Evolutionary conservation across 2,113 vertebrate species (phyloP).

Genomic region (Marmota monax): DNA sequence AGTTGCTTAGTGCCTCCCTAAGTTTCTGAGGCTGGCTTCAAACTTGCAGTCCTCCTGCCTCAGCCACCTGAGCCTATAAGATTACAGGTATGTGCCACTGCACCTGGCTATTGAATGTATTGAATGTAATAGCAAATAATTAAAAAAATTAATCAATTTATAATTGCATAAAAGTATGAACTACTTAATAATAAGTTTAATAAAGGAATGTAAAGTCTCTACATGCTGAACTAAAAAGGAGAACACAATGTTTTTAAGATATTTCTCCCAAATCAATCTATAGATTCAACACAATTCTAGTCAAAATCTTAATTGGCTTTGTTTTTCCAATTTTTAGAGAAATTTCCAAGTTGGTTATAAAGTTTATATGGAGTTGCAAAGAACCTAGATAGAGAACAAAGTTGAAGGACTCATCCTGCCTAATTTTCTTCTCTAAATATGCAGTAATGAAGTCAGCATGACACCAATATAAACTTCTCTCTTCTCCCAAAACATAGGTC

Average conservation of each 20-base stretch:
- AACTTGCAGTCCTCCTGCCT: too few relatives aligned
- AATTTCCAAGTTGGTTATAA: constrained; percentile 26
- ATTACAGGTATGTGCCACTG: too few relatives aligned
- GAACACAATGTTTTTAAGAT: background rate
- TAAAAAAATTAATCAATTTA: constrained; percentile 7
- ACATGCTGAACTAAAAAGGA: background rate
- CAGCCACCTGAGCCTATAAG: too few relatives aligned
- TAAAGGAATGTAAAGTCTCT: background rate
- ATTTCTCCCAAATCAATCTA: background rate
- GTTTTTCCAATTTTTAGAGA: background rate
- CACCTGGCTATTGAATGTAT: background rate
- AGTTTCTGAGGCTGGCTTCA: too few relatives aligned
- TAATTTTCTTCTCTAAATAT: constrained; percentile 57
- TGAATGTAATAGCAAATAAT: background rate
- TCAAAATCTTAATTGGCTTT: background rate
- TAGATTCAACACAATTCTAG: background rate
- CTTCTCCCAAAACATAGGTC: background rate
- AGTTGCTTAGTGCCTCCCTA: too few relatives aligned
- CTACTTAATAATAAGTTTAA: constrained; percentile 3
- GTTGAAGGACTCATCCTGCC: background rate
- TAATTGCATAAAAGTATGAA: background rate
- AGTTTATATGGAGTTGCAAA: background rate
- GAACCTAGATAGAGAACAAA: constrained; percentile 21
- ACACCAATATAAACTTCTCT: background rate
- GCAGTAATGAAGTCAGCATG: background rate